These are phyloP conservation scores for Philhelius pedissequus DNA, from an alignment of 2,888 invertebrate species.

Conservation along the genomic window DNA sequence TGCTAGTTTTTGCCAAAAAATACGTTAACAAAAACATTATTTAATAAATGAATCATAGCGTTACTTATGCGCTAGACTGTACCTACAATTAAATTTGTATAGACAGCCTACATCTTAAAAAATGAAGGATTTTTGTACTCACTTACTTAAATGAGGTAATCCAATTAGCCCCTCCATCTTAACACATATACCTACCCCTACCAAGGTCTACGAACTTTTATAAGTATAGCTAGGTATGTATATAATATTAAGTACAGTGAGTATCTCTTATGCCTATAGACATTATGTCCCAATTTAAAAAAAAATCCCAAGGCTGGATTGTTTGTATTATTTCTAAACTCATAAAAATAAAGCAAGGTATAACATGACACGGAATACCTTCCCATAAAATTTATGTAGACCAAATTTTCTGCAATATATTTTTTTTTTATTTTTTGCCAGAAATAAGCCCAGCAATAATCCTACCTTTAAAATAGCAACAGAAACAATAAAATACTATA, in stretches of 20 bases:
- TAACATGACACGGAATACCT: background rate
- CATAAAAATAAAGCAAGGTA: background rate
- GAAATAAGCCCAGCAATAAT: slow-evolving; percentile 35
- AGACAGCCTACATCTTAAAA: too few species aligned
- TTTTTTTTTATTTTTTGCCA: slow-evolving; percentile 50
- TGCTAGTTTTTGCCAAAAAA: too few species aligned
- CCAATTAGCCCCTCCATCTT: background rate
- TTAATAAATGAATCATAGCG: too few species aligned
- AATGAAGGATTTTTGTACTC: background rate
- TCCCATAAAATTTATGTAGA: slow-evolving; percentile 28
- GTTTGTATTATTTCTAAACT: too few species aligned
- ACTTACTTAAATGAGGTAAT: background rate
- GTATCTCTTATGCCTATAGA: background rate
- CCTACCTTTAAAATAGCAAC: background rate
- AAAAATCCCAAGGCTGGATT: background rate
- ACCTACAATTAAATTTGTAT: too few species aligned
- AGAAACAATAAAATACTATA: background rate
- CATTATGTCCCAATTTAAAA: background rate
- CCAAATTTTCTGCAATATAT: background rate
- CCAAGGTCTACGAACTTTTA: background rate
- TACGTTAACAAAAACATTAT: too few species aligned
- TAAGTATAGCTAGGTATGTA: too few species aligned
- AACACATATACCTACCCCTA: background rate
- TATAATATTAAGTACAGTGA: too few species aligned
- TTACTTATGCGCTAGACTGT: too few species aligned